Evolutionary conservation across 2,797 vertebrate genomes (phyloP).

Genomic region (Miichthys miiuy): DNA sequence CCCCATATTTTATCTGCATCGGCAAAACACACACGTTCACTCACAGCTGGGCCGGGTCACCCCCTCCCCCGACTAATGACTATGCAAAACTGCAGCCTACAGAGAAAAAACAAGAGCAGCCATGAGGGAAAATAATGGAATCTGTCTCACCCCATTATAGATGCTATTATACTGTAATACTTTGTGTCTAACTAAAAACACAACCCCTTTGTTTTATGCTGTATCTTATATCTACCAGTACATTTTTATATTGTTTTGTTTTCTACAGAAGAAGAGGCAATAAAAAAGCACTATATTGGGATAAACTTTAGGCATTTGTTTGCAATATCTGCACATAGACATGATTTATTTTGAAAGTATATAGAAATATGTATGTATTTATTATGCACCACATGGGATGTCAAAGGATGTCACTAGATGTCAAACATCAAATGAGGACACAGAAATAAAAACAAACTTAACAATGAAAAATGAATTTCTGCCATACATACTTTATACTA

Average conservation of each 20-base stretch:
- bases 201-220: neutral
- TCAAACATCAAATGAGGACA: neutral
- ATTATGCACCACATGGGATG: neutral
- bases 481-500: neutral
- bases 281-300: neutral
- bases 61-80: conserved; percentile 63
- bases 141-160: conserved; percentile 17
- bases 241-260: neutral
- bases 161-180: neutral
- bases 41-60: conserved; percentile 43
- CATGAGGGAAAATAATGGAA: conserved; percentile 36
- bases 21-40: conserved; percentile 47
- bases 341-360: neutral
- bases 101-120: conserved; percentile 22
- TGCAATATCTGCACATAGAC: neutral
- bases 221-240: neutral
- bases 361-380: neutral
- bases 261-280: neutral
- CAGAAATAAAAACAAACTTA: neutral
- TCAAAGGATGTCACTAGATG: too few species aligned
- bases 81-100: conserved; percentile 60
- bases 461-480: neutral
- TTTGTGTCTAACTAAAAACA: neutral
- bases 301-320: neutral
- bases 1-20: conserved; percentile 59